Evolutionary conservation across 1,140 invertebrate species (phyloP).

Genomic region (Lamellibrachia luymesi): DNA sequence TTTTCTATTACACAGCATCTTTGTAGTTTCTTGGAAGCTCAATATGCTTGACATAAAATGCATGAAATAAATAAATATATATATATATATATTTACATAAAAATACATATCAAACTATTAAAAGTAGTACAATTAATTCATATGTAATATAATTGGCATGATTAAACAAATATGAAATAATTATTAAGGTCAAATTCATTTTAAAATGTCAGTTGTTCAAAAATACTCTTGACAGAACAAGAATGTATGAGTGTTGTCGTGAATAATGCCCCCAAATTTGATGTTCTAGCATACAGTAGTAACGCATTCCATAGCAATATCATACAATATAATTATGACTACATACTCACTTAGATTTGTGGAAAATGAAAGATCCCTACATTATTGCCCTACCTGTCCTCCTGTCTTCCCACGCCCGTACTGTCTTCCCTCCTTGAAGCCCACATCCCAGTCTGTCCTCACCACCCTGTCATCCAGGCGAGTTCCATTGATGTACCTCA

Average conservation of each 20-base stretch:
- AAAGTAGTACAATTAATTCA: neutral
- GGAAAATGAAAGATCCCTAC: neutral
- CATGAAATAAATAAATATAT: too few species aligned
- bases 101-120: neutral
- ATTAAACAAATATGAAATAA: too few species aligned
- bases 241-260: neutral
- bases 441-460: constrained; percentile 98
- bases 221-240: too few species aligned
- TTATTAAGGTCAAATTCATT: too few species aligned
- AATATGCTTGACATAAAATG: too few species aligned
- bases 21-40: too few species aligned
- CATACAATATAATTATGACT: too few species aligned
- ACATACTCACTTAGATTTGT: too few species aligned
- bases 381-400: constrained; percentile 75
- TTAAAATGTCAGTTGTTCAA: too few species aligned
- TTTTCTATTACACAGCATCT: too few species aligned
- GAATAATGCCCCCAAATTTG: neutral
- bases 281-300: neutral
- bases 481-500: constrained; percentile 96
- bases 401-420: constrained; percentile 98
- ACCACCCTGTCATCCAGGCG: constrained; percentile 95
- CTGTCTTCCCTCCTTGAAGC: constrained; percentile 96
- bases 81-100: neutral
- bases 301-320: neutral
- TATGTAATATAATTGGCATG: too few species aligned